Evolutionary conservation across 2,888 invertebrate species (phyloP), one percentile per base, ranked within the genome.

Genomic region (Lasius platythorax): DNA sequence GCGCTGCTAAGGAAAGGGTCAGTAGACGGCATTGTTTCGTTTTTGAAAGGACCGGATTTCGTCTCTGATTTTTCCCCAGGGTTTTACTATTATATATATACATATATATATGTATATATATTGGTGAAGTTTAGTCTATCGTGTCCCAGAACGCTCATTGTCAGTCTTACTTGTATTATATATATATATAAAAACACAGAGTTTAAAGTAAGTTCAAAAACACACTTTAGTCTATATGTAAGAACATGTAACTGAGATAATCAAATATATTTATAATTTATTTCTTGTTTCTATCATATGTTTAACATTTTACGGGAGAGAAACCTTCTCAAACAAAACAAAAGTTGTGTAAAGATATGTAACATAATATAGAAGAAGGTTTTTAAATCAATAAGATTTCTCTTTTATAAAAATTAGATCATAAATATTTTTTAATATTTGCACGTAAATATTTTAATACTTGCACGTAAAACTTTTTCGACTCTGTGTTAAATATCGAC

Each of bases 341-440:
- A 8, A 18, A 58, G 0, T 18, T 3, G 1, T 40, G 15, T 37
- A 58, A 58, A 73, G 40, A 40, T 40, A 40, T n/a, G 18, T 12
- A 33, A 23, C 2, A 58, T 18, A 50, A 18, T 30, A 4, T 23
- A 28, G 23, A 1, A 43, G 2, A 37, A 46, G 6, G 6, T 61
- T 43, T 28, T 61, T 30, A 53, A 74, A 40, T 9, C 43, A 46
- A 61, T 3, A 63, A 18, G 3, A n/a, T 3, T 58, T 63, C 11
- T 73, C 37, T 50, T 28, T 76, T 15, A 28, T 18, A 28, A 67
- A 67, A 53, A 53, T 53, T 28, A 40, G 18, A 40, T 76, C 37
- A 28, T 53, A 1, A 12, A 53, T 76, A 40, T 40, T 53, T 50
- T 56, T 40, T 23, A 23, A 23, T 23, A 23, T 23, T 23, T 23